A percentile compares a stretch with the other conserved stretches of the same genome.
Evolutionary conservation across 2,113 vertebrate genomes (phyloP).

Genomic region (Coracopsis vasa): DNA sequence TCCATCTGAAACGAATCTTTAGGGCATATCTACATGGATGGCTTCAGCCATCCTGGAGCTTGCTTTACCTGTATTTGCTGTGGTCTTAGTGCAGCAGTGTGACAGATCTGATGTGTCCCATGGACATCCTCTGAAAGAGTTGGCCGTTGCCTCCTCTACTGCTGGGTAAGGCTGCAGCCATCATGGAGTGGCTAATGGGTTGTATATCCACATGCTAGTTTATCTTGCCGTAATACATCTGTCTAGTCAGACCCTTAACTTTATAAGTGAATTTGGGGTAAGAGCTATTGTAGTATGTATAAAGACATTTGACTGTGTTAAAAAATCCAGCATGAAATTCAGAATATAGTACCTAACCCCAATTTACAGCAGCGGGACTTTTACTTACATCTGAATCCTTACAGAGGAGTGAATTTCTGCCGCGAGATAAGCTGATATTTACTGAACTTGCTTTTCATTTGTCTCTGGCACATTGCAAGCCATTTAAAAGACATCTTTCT

Average conservation of each 20-base stretch:
- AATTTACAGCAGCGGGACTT: constrained; percentile 39
- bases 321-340: constrained; percentile 18
- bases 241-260: background rate
- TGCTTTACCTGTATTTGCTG: background rate
- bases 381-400: background rate
- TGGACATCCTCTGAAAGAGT: background rate
- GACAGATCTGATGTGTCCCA: background rate
- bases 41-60: background rate
- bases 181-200: background rate
- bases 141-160: background rate
- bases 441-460: constrained; percentile 51
- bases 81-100: background rate
- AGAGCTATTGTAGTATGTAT: background rate
- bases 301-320: background rate
- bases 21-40: rapidly evolving
- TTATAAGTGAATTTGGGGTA: constrained; percentile 30
- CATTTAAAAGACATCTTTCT: constrained; percentile 26
- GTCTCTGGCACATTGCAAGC: constrained; percentile 26
- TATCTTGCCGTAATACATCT: background rate
- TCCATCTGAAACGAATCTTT: background rate
- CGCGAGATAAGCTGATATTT: constrained; percentile 37
- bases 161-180: background rate
- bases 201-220: background rate
- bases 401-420: constrained; percentile 32
- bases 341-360: background rate